Conservation (phyloP, 2,797 vertebrate genomes). For the Heterohyrax brucei region DNA sequence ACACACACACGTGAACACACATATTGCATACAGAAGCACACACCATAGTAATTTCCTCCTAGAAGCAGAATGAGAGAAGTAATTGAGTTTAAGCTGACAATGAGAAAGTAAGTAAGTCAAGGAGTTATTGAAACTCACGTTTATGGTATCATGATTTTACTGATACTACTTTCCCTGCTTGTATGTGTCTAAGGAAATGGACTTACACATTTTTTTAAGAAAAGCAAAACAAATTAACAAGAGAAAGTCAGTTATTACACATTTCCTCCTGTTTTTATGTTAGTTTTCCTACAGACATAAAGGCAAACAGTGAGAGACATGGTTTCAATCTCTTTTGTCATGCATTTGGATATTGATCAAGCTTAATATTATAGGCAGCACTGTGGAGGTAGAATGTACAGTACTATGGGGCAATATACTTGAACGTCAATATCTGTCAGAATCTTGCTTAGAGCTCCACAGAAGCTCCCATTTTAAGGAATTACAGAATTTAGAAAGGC, state of each 20-base stretch:
- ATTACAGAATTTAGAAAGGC: background rate
- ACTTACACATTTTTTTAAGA: conserved; percentile 10
- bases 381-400: background rate
- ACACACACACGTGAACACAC: no score
- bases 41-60: background rate
- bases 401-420: fast-evolving
- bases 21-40: fast-evolving
- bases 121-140: background rate
- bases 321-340: background rate
- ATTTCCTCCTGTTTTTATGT: background rate
- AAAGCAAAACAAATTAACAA: background rate
- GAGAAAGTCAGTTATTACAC: background rate
- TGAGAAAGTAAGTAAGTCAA: background rate
- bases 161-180: background rate
- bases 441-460: background rate
- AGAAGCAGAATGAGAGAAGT: background rate
- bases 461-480: background rate
- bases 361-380: background rate
- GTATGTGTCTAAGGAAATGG: background rate
- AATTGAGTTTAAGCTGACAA: background rate
- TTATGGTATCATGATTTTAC: background rate
- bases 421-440: background rate
- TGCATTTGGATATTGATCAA: background rate
- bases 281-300: background rate
- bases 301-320: background rate